Evolutionary conservation across 92 coral and sea anemone genomes (phyloP).

Genomic region (Desmophyllum pertusum): DNA sequence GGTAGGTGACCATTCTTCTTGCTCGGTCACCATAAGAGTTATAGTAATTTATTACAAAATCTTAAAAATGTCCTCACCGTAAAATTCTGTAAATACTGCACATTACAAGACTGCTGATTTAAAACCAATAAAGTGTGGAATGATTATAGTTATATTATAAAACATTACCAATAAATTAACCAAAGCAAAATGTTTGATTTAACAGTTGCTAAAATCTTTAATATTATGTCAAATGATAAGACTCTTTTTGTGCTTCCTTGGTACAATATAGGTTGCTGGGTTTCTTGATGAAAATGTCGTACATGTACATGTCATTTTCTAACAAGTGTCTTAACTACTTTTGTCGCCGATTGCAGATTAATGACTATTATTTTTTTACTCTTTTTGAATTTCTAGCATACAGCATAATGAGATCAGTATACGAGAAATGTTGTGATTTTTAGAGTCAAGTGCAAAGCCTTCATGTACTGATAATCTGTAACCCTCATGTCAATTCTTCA

Average conservation of each 20-base stretch:
- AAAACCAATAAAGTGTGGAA: neutral
- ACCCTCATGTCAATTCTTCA: neutral
- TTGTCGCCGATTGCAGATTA: no score
- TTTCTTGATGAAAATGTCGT: no score
- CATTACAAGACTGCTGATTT: neutral
- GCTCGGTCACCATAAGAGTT: conserved; percentile 60
- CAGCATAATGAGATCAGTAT: no score
- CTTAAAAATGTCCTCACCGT: neutral
- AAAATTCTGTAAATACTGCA: neutral
- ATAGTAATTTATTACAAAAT: neutral
- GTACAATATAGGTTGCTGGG: no score
- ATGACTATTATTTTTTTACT: no score
- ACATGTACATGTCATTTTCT: no score
- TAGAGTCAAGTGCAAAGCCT: neutral
- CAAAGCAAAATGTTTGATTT: neutral
- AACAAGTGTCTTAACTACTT: no score
- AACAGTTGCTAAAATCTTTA: neutral
- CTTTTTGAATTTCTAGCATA: no score
- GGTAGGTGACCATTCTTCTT: conserved; percentile 74
- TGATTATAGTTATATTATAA: neutral
- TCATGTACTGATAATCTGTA: neutral
- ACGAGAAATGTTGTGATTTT: no score
- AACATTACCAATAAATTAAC: neutral
- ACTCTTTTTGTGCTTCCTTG: neutral
- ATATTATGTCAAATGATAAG: neutral